Conservation (phyloP, 2,797 vertebrate species). For the Gorsachius magnificus region DNA sequence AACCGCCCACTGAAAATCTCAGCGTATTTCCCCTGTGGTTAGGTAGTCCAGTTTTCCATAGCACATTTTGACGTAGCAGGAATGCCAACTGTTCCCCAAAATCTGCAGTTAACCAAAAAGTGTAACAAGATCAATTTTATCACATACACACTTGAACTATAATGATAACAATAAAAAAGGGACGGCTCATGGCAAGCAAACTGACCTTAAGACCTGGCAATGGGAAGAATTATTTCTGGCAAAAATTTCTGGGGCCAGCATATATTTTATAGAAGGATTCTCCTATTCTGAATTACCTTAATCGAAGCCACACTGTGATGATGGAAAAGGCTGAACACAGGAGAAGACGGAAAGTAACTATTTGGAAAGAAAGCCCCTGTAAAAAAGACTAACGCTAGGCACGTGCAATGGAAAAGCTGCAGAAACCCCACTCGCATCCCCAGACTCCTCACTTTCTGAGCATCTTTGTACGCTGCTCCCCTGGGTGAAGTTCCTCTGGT, state of each 20-base stretch:
- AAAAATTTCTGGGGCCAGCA: background rate
- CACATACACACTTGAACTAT: background rate
- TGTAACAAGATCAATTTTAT: background rate
- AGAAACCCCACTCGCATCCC: background rate
- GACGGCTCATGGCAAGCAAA: background rate
- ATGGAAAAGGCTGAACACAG: background rate
- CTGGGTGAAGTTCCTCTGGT: background rate
- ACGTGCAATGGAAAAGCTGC: background rate
- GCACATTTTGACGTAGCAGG: background rate
- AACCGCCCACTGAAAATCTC: background rate
- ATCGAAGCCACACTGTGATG: background rate
- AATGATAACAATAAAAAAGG: background rate
- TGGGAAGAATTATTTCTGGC: background rate
- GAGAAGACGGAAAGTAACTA: background rate
- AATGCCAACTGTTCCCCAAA: background rate
- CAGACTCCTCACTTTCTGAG: background rate
- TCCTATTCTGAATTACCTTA: conserved; percentile 20
- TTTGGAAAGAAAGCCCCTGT: background rate
- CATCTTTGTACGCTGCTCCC: accelerated
- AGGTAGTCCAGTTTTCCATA: background rate
- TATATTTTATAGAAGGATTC: background rate
- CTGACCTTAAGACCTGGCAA: background rate
- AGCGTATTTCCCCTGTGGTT: background rate
- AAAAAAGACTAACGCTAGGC: background rate
- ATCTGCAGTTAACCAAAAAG: background rate